These are phyloP conservation scores for Colistium nudipinnis DNA, from an alignment of 2,113 vertebrate species.

Conservation along the genomic window DNA sequence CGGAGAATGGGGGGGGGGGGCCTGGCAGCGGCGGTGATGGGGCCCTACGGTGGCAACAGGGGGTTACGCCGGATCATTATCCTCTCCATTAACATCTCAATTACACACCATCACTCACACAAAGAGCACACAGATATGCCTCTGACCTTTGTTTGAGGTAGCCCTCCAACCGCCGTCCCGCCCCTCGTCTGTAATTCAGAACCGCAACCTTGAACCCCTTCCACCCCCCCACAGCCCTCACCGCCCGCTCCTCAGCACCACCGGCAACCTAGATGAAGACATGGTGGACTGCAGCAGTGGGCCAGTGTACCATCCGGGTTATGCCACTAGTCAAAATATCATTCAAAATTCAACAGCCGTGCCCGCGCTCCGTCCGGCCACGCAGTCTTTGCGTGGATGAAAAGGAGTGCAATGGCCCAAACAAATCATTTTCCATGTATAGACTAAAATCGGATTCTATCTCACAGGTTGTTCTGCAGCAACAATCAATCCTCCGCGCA, in stretches of 20 bases:
- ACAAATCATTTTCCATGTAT: neutral
- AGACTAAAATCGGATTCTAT: no score
- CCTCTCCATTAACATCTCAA: constrained; percentile 71
- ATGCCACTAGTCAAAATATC: neutral
- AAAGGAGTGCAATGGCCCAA: neutral
- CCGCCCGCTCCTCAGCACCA: neutral
- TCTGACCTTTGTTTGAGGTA: constrained; percentile 73
- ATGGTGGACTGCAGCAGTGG: neutral
- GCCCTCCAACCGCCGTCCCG: constrained; percentile 31
- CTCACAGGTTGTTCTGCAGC: no score
- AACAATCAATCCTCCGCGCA: no score
- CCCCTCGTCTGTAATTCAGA: constrained; percentile 51
- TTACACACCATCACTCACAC: constrained; percentile 72
- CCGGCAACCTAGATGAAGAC: neutral
- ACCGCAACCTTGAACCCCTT: constrained; percentile 50
- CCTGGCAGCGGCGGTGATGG: constrained; percentile 1
- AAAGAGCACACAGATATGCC: constrained; percentile 58
- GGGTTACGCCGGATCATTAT: constrained; percentile 63
- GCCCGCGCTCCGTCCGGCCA: neutral
- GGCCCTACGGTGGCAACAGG: constrained; percentile 14
- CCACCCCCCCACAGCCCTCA: neutral
- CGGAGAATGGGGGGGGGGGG: constrained; percentile 31
- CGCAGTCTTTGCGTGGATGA: neutral
- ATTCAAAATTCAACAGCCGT: neutral
- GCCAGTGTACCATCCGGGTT: neutral